A percentile compares a stretch with the other conserved stretches of the same genome.
Evolutionary conservation across 2,888 invertebrate genomes (phyloP).

Genomic region (Agrochola lota): DNA sequence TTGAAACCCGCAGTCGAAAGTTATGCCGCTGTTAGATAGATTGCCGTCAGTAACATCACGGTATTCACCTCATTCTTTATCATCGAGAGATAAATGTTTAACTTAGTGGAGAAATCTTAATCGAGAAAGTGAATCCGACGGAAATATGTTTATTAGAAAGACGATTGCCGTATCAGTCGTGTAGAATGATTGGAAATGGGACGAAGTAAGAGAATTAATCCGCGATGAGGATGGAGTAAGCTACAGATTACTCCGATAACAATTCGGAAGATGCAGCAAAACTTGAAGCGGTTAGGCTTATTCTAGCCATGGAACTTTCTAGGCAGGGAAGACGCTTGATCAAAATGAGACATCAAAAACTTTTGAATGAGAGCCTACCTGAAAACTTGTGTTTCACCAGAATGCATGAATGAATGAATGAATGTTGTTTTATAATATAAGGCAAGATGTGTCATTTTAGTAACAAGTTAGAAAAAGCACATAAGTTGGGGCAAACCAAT

Average conservation of each 20-base stretch:
- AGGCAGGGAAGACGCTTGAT: neutral
- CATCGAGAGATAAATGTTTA: slow-evolving; percentile 6
- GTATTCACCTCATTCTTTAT: slow-evolving; percentile 38
- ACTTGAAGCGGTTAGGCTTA: neutral
- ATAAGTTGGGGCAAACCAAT: neutral
- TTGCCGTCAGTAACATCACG: slow-evolving; percentile 30
- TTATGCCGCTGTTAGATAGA: slow-evolving; percentile 39
- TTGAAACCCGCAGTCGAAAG: slow-evolving; percentile 60
- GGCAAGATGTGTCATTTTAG: neutral
- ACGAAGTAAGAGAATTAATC: neutral
- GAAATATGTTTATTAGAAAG: neutral
- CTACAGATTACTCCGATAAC: too few species aligned
- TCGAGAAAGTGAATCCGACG: slow-evolving; percentile 16
- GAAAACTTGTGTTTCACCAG: neutral
- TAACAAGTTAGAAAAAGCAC: neutral
- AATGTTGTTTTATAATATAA: neutral
- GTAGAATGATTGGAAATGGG: neutral
- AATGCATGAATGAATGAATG: too few species aligned
- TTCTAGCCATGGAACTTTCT: neutral
- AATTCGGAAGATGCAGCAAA: neutral
- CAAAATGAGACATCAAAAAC: neutral
- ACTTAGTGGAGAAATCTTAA: neutral
- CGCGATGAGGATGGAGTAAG: neutral
- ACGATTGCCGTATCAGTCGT: neutral
- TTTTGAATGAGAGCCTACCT: neutral